Percentiles rank a stretch among this genome's conserved stretches.
phyloP scores from a whole-genome alignment of 2,113 vertebrate genomes.

The Grantiella picta region DNA sequence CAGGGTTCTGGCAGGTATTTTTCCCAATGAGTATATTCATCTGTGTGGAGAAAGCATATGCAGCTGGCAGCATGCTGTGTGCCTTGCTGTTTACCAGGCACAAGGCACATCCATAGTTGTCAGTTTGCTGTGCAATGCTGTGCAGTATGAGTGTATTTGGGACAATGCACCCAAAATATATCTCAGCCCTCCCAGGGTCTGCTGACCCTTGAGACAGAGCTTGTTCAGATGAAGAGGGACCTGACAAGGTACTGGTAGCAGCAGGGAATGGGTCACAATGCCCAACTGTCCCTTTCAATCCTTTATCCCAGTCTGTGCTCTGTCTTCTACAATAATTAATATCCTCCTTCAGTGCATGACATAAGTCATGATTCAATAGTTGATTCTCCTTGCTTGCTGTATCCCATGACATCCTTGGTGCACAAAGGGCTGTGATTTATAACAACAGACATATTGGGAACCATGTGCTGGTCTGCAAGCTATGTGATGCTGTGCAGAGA shows the following conservation, averaged over 20 bases:
- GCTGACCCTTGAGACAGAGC: not conserved
- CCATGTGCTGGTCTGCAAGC: not conserved
- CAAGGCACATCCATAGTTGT: not conserved
- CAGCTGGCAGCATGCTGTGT: not conserved
- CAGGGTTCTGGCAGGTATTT: not conserved
- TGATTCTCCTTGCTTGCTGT: not conserved
- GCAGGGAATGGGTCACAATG: not conserved
- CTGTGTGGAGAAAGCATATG: not conserved
- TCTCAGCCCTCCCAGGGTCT: not conserved
- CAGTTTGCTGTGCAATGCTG: not conserved
- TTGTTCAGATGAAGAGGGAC: not conserved
- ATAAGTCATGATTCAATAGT: not conserved
- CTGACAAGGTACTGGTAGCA: not conserved
- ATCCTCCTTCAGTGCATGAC: not conserved
- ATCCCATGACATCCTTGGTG: not conserved
- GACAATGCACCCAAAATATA: not conserved
- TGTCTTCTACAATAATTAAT: not conserved
- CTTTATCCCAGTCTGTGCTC: not conserved
- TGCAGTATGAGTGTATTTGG: not conserved
- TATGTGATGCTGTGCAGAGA: not conserved
- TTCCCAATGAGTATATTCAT: slow-evolving; percentile 18
- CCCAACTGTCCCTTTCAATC: not conserved
- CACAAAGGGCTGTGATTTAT: not conserved
- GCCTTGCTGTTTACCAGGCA: slow-evolving; percentile 30
- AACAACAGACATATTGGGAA: not conserved